Base-by-base conservation (phyloP, 2,888 invertebrate species). In the Koerneria pararmatus region DNA sequence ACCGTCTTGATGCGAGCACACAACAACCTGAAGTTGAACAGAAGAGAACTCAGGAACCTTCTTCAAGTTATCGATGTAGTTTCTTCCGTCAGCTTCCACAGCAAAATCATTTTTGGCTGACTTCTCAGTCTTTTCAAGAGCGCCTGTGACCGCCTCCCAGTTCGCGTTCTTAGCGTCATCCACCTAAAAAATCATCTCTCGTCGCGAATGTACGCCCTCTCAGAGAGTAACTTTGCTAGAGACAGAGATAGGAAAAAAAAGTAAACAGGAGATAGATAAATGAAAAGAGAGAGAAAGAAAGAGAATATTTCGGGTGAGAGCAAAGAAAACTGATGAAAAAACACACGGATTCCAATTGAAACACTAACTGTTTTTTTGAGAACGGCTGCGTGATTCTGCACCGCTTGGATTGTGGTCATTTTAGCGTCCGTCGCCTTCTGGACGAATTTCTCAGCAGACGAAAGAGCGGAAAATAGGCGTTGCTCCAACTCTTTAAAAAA, bases 281-380 rank as follows among this genome's bases (percentile, higher is more conserved):
- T n/a, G n/a, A n/a, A n/a, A n/a, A n/a, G n/a, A n/a, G n/a, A n/a
- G n/a, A n/a, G n/a, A n/a, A n/a, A n/a, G n/a, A n/a, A n/a, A n/a
- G n/a, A n/a, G n/a, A n/a, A n/a, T n/a, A n/a, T n/a, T n/a, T n/a
- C n/a, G n/a, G n/a, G n/a, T n/a, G n/a, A n/a, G n/a, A n/a, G n/a
- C n/a, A n/a, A n/a, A n/a, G n/a, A n/a, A n/a, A n/a, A n/a, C n/a
- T n/a, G n/a, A n/a, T n/a, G n/a, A n/a, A n/a, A n/a, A n/a, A n/a
- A n/a, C n/a, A n/a, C n/a, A n/a, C n/a, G n/a, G n/a, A n/a, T n/a
- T n/a, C n/a, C n/a, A n/a, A n/a, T n/a, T n/a, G n/a, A 54, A 57
- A 35, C 19, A 31, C 63, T 56, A 0, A 86, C 84, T 29, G 86
- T 85, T 64, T 81, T 76, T 70, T 83, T 84, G 51, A 86, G 74